These are phyloP conservation scores for Aproaerema taeniolella DNA, from an alignment of 2,888 invertebrate genomes.

Conservation along the genomic window DNA sequence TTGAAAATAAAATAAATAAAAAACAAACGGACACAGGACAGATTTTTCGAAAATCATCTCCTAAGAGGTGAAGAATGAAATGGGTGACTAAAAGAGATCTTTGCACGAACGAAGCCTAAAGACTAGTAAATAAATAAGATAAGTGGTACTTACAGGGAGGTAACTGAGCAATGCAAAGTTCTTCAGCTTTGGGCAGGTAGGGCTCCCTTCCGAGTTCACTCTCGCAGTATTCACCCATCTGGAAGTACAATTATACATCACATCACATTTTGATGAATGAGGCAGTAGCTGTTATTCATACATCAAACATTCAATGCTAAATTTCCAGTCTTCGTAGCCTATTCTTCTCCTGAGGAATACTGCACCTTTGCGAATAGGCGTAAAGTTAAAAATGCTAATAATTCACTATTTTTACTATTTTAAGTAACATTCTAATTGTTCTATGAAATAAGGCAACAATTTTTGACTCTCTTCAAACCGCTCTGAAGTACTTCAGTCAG, in stretches of 20 bases:
- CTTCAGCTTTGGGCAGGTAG: constrained; percentile 48
- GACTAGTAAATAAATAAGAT: neutral
- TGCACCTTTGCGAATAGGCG: neutral
- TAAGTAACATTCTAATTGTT: no score
- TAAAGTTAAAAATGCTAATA: neutral
- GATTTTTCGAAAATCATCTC: neutral
- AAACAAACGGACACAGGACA: no score
- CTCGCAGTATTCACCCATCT: constrained; percentile 55
- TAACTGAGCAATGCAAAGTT: constrained; percentile 48
- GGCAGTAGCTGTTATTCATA: no score
- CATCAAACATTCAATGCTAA: no score
- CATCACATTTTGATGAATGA: no score
- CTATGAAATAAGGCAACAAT: no score
- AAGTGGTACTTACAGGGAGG: constrained; percentile 40
- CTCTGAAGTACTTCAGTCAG: no score
- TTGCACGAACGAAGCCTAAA: neutral
- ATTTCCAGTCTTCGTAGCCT: neutral
- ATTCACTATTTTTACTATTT: neutral
- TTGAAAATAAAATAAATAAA: no score
- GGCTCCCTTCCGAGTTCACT: constrained; percentile 48
- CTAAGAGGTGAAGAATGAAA: neutral
- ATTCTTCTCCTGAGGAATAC: no score
- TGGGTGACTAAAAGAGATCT: neutral
- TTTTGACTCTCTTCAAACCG: no score
- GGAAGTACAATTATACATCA: constrained; percentile 16